phyloP scores from a whole-genome alignment of 2,888 invertebrate genomes.

The Hirtodrosophila histrioides region DNA sequence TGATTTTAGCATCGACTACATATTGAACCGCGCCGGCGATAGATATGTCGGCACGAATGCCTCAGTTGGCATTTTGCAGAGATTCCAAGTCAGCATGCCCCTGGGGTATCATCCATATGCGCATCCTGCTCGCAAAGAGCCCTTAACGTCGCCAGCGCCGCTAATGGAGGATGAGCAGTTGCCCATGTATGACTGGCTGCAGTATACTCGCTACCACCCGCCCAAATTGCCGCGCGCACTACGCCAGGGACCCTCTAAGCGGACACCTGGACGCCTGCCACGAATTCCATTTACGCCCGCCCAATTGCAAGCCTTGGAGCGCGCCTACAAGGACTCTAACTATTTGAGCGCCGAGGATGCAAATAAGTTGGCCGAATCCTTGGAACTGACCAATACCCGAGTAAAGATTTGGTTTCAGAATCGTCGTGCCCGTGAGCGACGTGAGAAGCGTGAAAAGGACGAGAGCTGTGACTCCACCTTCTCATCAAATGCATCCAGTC shows the following conservation, averaged over 20 bases:
- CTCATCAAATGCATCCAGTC: slow-evolving; percentile 82
- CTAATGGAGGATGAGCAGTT: slow-evolving; percentile 55
- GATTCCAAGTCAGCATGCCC: slow-evolving; percentile 47
- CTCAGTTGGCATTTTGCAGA: slow-evolving; percentile 70
- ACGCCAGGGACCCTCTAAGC: slow-evolving; percentile 84
- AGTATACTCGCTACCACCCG: slow-evolving; percentile 89
- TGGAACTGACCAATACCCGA: slow-evolving; percentile 88
- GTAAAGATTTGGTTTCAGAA: slow-evolving; percentile 93
- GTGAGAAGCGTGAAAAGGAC: slow-evolving; percentile 86
- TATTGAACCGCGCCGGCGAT: slow-evolving; percentile 86
- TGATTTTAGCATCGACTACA: slow-evolving; percentile 87
- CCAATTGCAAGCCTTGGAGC: slow-evolving; percentile 88
- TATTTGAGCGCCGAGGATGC: slow-evolving; percentile 89
- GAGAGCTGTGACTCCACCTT: slow-evolving; percentile 82
- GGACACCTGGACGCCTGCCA: slow-evolving; percentile 87
- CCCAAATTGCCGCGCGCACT: slow-evolving; percentile 87
- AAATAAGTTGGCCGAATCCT: slow-evolving; percentile 86
- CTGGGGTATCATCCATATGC: slow-evolving; percentile 60
- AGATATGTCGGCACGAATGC: slow-evolving; percentile 81
- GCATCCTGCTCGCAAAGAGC: slow-evolving; percentile 23
- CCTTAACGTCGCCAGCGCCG: slow-evolving; percentile 6
- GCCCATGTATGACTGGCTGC: slow-evolving; percentile 86
- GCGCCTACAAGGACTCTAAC: slow-evolving; percentile 87
- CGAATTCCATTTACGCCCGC: slow-evolving; percentile 89
- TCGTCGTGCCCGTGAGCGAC: slow-evolving; percentile 89